These are phyloP conservation scores for Musca vetustissima DNA, from an alignment of 1,140 invertebrate genomes.

Conservation along the genomic window DNA sequence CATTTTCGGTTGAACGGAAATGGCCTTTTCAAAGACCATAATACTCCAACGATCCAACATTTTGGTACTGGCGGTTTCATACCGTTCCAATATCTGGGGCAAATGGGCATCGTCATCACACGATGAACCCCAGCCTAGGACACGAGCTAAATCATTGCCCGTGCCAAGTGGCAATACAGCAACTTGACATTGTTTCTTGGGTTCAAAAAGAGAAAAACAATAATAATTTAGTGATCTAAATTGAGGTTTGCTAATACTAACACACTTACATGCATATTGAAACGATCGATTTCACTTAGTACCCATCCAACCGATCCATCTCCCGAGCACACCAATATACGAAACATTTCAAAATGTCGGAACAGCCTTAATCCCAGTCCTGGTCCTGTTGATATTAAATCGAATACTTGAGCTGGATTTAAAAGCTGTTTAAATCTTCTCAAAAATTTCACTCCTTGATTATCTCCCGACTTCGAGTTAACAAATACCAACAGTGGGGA, in stretches of 20 bases:
- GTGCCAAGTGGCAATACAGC: slow-evolving; percentile 92
- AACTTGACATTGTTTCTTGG: slow-evolving; percentile 87
- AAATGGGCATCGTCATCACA: slow-evolving; percentile 95
- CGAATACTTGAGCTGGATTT: slow-evolving; percentile 97
- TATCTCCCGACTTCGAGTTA: slow-evolving; percentile 97
- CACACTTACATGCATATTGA: slow-evolving; percentile 85
- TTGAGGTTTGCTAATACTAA: background rate
- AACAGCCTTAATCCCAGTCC: slow-evolving; percentile 84
- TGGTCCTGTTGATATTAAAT: slow-evolving; percentile 86
- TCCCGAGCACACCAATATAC: slow-evolving; percentile 89
- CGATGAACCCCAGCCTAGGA: slow-evolving; percentile 93
- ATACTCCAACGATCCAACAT: slow-evolving; percentile 96
- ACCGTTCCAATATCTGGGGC: slow-evolving; percentile 86
- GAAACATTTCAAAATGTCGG: slow-evolving; percentile 87
- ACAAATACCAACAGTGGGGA: slow-evolving; percentile 91
- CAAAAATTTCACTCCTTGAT: slow-evolving; percentile 95
- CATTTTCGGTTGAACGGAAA: slow-evolving; percentile 60
- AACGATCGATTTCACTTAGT: slow-evolving; percentile 86
- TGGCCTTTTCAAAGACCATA: slow-evolving; percentile 83
- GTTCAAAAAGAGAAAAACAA: background rate
- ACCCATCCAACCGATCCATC: slow-evolving; percentile 95
- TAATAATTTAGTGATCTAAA: background rate
- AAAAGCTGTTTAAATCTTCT: slow-evolving; percentile 92
- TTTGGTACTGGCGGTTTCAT: slow-evolving; percentile 92
- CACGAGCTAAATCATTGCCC: slow-evolving; percentile 91